Evolutionary conservation across 1,140 invertebrate species (phyloP).

Genomic region (Araneus ventricosus): DNA sequence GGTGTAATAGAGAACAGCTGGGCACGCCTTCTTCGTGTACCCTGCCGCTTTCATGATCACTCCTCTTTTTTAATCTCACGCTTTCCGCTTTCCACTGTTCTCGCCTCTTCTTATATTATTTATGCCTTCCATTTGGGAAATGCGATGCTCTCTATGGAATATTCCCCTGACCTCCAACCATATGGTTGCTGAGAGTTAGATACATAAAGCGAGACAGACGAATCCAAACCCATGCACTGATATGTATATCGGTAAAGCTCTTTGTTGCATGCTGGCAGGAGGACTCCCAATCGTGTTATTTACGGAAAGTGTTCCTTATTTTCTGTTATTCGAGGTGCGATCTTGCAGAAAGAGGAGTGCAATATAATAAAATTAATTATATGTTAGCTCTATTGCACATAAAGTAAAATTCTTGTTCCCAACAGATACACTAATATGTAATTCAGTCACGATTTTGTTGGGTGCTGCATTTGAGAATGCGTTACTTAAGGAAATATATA

Average conservation of each 20-base stretch:
- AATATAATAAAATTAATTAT: too few relatives aligned
- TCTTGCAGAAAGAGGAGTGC: too few relatives aligned
- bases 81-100: constrained; percentile 1
- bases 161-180: background rate
- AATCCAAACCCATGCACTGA: background rate
- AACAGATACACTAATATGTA: too few relatives aligned
- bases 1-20: constrained; percentile 7
- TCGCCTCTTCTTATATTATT: constrained; percentile 26
- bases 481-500: too few relatives aligned
- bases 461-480: too few relatives aligned
- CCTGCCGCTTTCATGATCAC: constrained; percentile 3
- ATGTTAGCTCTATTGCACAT: too few relatives aligned
- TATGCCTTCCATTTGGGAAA: constrained; percentile 3
- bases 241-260: background rate
- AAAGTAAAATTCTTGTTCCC: too few relatives aligned
- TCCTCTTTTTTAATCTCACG: constrained; percentile 19
- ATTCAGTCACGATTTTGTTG: too few relatives aligned
- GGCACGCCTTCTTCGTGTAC: constrained; percentile 6
- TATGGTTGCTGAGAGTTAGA: background rate
- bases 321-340: too few relatives aligned
- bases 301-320: background rate
- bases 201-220: background rate
- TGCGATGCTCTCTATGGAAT: background rate
- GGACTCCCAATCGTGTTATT: background rate
- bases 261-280: background rate